Evolutionary conservation across 2,113 vertebrate species (phyloP), one percentile per base, ranked within the genome.

Genomic region (Ellobius talpinus): DNA sequence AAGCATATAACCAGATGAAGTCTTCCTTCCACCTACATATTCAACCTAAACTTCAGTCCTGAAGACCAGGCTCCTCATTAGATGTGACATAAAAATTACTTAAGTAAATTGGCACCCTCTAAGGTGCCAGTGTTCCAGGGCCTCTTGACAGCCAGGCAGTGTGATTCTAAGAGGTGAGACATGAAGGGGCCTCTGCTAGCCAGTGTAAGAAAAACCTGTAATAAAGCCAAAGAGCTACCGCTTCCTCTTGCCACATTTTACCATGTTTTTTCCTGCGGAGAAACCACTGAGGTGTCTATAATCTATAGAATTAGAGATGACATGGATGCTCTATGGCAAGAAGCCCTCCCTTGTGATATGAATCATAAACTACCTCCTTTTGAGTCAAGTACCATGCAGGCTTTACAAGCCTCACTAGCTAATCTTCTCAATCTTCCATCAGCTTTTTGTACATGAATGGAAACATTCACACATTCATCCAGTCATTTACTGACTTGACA

Each of bases 351-450:
- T 70, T 70, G 63, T 66, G 65, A 45, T 13, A 72, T 50, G 66
- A 89, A 87, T 90, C 55, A 93, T 87, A 77, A 90, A 70, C 81
- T 50, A 73, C 31, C 47, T 87, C 55, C 74, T 92, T 88, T 73
- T 61, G 70, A 97, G 81, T 73, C 89, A 92, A 90, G 73, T 72
- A 81, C 50, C 65, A 90, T 0, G 26, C 74, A 90, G 66, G 52
- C 65, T 88, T 96, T 65, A 26, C 13, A 72, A 93, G 50, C 45
- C 77, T 92, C 39, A 14, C 33, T 42, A 86, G 61, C 17, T 84
- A 76, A 92, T 63, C 84, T 92, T 79, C 65, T 90, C 72, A 91
- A 52, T 31, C 66, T 66, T 63, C 72, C 82, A 68, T 68, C 36
- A 70, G 82, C 21, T 92, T 63, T 79, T 73, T 78, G 31, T 33